A percentile compares a stretch with the other conserved stretches of the same genome.
Conservation (phyloP, 2,797 vertebrate species). For the Manis crassicaudata region DNA sequence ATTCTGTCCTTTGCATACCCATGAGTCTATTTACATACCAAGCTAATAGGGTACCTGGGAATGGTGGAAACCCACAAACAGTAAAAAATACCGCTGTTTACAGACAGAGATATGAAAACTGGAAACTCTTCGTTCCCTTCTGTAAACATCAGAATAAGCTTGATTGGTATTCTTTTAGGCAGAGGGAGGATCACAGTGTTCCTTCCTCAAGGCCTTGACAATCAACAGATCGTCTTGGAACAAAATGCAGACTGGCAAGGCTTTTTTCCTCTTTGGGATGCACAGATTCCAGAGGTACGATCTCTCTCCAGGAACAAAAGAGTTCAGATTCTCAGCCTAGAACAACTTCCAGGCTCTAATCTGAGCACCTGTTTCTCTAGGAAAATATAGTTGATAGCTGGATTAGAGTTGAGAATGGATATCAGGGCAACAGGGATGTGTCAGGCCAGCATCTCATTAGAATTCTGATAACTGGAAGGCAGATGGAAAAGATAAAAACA, state of each 20-base stretch:
- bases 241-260: accelerated
- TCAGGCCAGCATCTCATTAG: not conserved
- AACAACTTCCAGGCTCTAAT: not conserved
- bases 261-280: not conserved
- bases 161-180: not conserved
- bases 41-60: not conserved
- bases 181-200: not conserved
- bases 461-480: not conserved
- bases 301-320: not conserved
- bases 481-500: conserved; percentile 13
- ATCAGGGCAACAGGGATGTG: not conserved
- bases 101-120: not conserved
- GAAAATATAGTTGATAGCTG: not conserved
- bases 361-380: not conserved
- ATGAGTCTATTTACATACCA: not conserved
- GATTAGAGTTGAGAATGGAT: not conserved
- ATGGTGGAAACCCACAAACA: not conserved
- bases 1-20: not conserved
- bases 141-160: not conserved
- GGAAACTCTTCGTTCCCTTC: not conserved
- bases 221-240: not conserved
- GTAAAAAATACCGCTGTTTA: not conserved
- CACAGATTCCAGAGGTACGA: not conserved
- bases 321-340: not conserved
- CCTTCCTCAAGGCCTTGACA: not conserved